Evolutionary conservation across 2,888 invertebrate species (phyloP), one percentile per base, ranked within the genome.

Genomic region (Folsomia candida): DNA sequence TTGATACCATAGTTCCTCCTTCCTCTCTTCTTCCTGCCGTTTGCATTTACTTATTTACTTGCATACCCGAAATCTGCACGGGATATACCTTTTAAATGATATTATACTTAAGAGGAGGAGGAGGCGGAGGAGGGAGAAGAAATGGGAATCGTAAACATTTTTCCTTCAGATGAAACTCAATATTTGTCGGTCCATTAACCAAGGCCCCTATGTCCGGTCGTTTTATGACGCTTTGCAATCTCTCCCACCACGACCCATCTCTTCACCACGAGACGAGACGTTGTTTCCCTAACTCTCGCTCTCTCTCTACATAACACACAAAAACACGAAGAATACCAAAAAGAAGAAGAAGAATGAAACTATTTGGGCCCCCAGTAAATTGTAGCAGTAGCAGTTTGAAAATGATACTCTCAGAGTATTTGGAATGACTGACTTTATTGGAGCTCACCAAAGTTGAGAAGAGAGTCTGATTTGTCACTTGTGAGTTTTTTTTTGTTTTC

Each of bases 131-230:
- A 54, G 54, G 54, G 22, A 22, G 54, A 54, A 54, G 54, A 54
- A 54, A 64, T 64, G 63, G 24, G 28, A 64, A 29, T 64, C 29
- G 63, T 64, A 64, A 64, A 64, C 63, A 64, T 64, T 64, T 64
- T 64, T 64, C 22, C 3, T n/a, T 14, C 24, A 22, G 37, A 64
- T 29, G 63, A 29, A 64, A 64, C 63, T 37, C 63, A 64, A 64
- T 64, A 64, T 64, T 64, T 64, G 63, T 64, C 63, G 63, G 29
- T 64, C 63, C 63, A 64, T 64, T 64, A 64, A 64, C 51, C 63
- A 18, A 64, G 22, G 37, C 63, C 63, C 51, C 63, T 24, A 24
- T 25, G 63, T 51, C 63, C 63, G 47, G 51, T n/a, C 37, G 37
- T 64, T 64, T 64, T 64, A 64, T 64, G 47, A 64, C 62, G 37